Base-by-base conservation (phyloP, 2,113 vertebrate species). In the Entelurus aequoreus region DNA sequence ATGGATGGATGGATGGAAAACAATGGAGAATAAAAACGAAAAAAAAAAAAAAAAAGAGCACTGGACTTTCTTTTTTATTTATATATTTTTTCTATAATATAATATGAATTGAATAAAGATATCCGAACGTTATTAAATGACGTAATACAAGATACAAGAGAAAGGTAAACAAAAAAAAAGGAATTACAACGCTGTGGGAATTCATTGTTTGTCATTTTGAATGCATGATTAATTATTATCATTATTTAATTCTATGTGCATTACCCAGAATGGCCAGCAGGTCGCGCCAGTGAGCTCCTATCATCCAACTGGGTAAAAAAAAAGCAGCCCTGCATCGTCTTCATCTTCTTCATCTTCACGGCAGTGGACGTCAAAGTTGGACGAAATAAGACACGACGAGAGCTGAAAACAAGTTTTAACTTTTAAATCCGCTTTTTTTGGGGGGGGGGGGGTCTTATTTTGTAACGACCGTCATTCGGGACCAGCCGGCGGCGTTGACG, bases 201-300 rank as follows among this genome's bases (percentile, higher is more conserved):
- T 28, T 3, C 1, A 28, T 4, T 28, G 28, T 28, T 28, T 28
- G 28, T 28, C 28, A 28, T 28, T 28, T 28, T 28, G 4, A 28
- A 28, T 28, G 28, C 28, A 28, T 2, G 2, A 28, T 28, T 28
- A 3, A 28, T 28, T 28, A 28, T 28, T 28, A 28, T 28, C 1
- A 28, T 28, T 28, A 28, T 28, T 28, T 28, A 3, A 28, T 28
- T 28, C 28, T 28, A 28, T 64, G n/a, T 74, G 46, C 58, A 69
- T 52, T 80, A 64, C 85, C 71, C 48, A 62, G 40, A 48, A 52
- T 0, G 0, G 16, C 80, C 87, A 55, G 61, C 74, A 84, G 77
- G 75, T 50, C 84, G 57, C 83, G 66, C 74, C 69, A 1, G 6
- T 1, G 54, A n/a, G 9, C 60, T 15, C 48, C 51, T 49, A 8